A percentile compares a stretch with the other conserved stretches of the same genome.
Conservation (phyloP, 2,113 vertebrate genomes). For the Psettodes erumei region DNA sequence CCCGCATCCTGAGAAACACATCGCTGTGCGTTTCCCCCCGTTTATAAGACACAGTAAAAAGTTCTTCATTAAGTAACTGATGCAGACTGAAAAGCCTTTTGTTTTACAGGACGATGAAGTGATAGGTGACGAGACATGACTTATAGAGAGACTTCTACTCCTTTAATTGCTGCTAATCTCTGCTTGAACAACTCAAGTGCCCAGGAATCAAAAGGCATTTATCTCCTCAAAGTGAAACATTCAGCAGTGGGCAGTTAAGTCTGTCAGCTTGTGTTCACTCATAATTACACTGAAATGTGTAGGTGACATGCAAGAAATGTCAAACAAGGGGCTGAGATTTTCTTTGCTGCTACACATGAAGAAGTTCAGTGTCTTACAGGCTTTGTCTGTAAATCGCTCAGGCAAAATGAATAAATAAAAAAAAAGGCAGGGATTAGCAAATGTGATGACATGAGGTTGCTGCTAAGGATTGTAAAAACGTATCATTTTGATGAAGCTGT, state of each 20-base stretch:
- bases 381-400: conserved; percentile 20
- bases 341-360: background rate
- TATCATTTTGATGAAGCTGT: background rate
- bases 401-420: background rate
- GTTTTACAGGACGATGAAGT: conserved; percentile 35
- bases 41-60: conserved; percentile 1
- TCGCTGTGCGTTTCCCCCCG: background rate
- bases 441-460: conserved; percentile 20
- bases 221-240: conserved; percentile 26
- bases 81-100: conserved; percentile 10
- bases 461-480: conserved; percentile 15
- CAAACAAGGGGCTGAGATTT: background rate
- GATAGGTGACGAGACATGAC: conserved; percentile 26
- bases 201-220: conserved; percentile 33
- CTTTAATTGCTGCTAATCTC: conserved; percentile 51
- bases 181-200: conserved; percentile 11
- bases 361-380: background rate
- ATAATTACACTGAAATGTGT: conserved; percentile 24
- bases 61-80: conserved; percentile 10
- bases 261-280: background rate
- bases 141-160: conserved; percentile 26
- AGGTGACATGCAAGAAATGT: conserved; percentile 6
- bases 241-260: background rate
- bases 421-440: conserved; percentile 7
- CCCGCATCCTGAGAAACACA: background rate